phyloP scores from a whole-genome alignment of 2,888 invertebrate genomes.

The Allacma fusca region DNA sequence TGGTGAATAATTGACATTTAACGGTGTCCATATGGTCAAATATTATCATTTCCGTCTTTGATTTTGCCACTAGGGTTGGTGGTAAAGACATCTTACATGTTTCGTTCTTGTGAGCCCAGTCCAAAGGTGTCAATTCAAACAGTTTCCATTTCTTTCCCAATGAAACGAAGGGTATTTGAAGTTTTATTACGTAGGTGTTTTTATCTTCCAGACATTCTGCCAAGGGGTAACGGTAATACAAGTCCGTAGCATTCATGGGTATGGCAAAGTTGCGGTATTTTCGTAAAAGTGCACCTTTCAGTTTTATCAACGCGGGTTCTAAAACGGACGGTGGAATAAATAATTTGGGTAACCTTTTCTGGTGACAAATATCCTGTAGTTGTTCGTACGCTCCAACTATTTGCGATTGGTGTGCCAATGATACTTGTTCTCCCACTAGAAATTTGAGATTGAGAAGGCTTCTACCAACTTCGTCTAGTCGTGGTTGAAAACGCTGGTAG shows the following conservation, averaged over 20 bases:
- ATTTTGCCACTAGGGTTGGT: not conserved
- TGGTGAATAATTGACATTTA: not conserved
- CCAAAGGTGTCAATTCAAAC: constrained; percentile 10
- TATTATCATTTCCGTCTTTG: not conserved
- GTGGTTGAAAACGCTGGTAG: too few species aligned
- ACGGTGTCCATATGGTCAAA: not conserved
- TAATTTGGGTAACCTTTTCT: too few species aligned
- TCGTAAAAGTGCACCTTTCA: not conserved
- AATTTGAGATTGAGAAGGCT: too few species aligned
- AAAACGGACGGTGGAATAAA: not conserved
- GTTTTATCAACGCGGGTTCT: not conserved
- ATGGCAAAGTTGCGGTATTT: not conserved
- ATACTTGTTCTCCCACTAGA: too few species aligned
- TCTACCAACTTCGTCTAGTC: too few species aligned
- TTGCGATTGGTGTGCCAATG: too few species aligned
- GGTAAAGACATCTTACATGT: constrained; percentile 14
- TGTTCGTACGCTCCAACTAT: too few species aligned
- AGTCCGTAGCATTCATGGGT: not conserved
- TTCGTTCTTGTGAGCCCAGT: constrained; percentile 3
- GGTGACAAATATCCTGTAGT: too few species aligned
- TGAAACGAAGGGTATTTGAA: constrained; percentile 7
- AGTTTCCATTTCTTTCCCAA: constrained; percentile 6
- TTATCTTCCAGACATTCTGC: constrained; percentile 18
- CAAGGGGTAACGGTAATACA: not conserved
- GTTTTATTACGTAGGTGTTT: not conserved